Evolutionary conservation across 2,113 vertebrate species (phyloP), one percentile per base, ranked within the genome.

Genomic region (Perca fluviatilis): DNA sequence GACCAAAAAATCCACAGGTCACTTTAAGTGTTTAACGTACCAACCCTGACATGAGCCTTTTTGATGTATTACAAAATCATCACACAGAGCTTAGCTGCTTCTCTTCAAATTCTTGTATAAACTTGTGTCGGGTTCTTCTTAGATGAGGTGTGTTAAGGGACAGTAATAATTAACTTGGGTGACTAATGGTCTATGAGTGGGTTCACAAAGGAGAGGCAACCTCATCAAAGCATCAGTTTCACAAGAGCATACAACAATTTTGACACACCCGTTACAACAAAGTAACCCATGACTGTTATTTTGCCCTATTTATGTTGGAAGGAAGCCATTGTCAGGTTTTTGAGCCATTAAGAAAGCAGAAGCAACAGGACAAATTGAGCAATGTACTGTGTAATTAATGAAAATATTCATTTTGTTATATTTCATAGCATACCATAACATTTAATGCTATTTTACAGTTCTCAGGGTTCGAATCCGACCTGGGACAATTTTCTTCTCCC

Each of bases 141-240:
- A 67, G 66, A 73, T 62, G 47, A 86, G 88, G 88, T 69, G 86
- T 82, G 86, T 81, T 66, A 36, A 61, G 67, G 60, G 46, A 61
- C 49, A 25, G 47, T 80, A 88, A 91, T 88, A 53, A 93, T 92
- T 92, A 90, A 92, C 85, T 25, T 8, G 7, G 5, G 21, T 84
- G 88, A 92, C 84, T 90, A 91, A 91, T 88, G 9, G 0, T 77
- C 30, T 19, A 1, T 36, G 60, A 54, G 75, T 51, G 51, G 25
- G 36, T 49, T 50, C 33, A 86, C 76, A 90, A 90, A 86, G 64
- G 68, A 78, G 18, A 74, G 50, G 25, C 9, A 4, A 33, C 11
- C 51, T 64, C 27, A 80, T 85, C 72, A 85, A 84, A 90, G 74
- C 62, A 57, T 68, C 46, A 4, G 18, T 76, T 89, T 18, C 46